A percentile compares a stretch with the other conserved stretches of the same genome.
These are phyloP conservation scores for Enteromius radiatus DNA, from an alignment of 2,797 vertebrate genomes.

Conservation along the genomic window DNA sequence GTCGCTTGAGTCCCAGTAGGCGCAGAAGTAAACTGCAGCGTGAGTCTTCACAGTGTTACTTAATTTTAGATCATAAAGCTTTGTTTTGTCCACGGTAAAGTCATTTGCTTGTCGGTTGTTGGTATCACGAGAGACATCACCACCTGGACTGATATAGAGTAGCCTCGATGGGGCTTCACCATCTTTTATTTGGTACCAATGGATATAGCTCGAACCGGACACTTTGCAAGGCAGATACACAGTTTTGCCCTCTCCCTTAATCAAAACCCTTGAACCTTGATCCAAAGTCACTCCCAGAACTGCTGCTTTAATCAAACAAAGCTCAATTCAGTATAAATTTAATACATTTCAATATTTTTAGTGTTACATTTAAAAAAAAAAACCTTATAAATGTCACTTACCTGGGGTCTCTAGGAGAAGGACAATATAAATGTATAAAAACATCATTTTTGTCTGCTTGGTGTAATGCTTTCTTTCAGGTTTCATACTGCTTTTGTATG, in stretches of 20 bases:
- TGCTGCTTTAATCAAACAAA: background rate
- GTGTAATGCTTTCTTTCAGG: background rate
- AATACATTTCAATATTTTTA: background rate
- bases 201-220: background rate
- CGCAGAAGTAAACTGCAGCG: constrained; percentile 41
- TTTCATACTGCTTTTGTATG: background rate
- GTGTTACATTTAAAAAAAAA: background rate
- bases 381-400: background rate
- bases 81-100: constrained; percentile 28
- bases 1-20: constrained; percentile 1
- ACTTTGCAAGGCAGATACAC: constrained; percentile 25
- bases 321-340: no score
- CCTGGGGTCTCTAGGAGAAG: constrained; percentile 3
- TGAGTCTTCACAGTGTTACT: background rate
- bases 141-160: background rate
- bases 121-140: background rate
- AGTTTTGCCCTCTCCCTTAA: constrained; percentile 27
- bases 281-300: constrained; percentile 15
- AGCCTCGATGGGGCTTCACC: constrained; percentile 44
- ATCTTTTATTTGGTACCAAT: constrained; percentile 58
- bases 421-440: constrained; percentile 12
- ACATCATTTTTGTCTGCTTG: background rate
- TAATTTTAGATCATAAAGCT: constrained; percentile 38
- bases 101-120: background rate
- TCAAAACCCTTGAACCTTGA: background rate